phyloP scores from a whole-genome alignment of 2,888 invertebrate species.

The Cheilosia vulpina region DNA sequence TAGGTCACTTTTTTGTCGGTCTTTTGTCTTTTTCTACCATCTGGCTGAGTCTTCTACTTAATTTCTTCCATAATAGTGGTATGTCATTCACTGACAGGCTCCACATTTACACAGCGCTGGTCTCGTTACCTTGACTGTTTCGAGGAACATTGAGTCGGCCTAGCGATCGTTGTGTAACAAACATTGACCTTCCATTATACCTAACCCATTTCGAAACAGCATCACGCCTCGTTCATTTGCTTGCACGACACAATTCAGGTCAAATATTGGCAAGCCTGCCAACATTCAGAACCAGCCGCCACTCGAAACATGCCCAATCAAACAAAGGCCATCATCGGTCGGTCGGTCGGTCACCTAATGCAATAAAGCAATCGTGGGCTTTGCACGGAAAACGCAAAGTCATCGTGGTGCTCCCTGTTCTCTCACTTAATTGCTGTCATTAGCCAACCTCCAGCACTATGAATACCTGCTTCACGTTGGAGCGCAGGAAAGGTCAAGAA shows the following conservation, averaged over 20 bases:
- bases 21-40: too few relatives aligned
- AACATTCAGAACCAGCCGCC: neutral
- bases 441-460: slow-evolving; percentile 9
- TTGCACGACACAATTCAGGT: neutral
- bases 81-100: too few relatives aligned
- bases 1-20: too few relatives aligned
- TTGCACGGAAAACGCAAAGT: slow-evolving; percentile 7
- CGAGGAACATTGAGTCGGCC: too few relatives aligned
- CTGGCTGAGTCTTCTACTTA: too few relatives aligned
- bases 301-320: neutral
- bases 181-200: too few relatives aligned
- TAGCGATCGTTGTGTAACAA: too few relatives aligned
- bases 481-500: too few relatives aligned
- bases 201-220: neutral
- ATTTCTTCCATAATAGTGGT: too few relatives aligned
- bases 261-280: neutral
- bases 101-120: too few relatives aligned
- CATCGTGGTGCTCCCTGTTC: slow-evolving; percentile 40
- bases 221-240: neutral
- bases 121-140: too few relatives aligned
- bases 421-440: slow-evolving; percentile 63
- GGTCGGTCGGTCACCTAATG: neutral
- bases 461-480: too few relatives aligned
- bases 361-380: neutral
- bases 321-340: neutral